Evolutionary conservation across 2,888 invertebrate species (phyloP).

Genomic region (Tryphoninae sp.): DNA sequence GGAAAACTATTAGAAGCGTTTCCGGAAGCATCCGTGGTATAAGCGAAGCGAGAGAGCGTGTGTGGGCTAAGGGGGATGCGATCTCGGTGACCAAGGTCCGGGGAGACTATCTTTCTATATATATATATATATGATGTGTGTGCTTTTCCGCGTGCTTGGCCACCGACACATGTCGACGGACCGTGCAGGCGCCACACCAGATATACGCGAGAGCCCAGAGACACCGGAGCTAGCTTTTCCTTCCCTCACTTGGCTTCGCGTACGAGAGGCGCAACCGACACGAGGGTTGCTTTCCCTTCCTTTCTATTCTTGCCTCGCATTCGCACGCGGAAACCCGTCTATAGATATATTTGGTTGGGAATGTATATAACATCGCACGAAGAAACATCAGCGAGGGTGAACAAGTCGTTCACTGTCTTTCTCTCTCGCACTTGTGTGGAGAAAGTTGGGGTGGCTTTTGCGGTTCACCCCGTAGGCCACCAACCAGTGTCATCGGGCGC

Average conservation of each 20-base stretch:
- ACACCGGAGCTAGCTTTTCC: slow-evolving; percentile 64
- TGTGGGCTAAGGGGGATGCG: slow-evolving; percentile 36
- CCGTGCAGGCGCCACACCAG: slow-evolving; percentile 60
- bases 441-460: slow-evolving; percentile 60
- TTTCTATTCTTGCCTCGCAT: slow-evolving; percentile 67
- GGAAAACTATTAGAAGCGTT: slow-evolving; percentile 66
- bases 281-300: slow-evolving; percentile 61
- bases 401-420: slow-evolving; percentile 1
- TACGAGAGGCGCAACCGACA: slow-evolving; percentile 47
- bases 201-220: slow-evolving; percentile 33
- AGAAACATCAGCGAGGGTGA: slow-evolving; percentile 54
- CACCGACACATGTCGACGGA: slow-evolving; percentile 77
- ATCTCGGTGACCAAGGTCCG: slow-evolving; percentile 62
- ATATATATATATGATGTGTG: slow-evolving; percentile 63
- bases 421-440: slow-evolving; percentile 2
- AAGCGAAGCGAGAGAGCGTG: slow-evolving; percentile 12
- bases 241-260: slow-evolving; percentile 49
- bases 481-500: slow-evolving; percentile 75
- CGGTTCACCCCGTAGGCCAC: slow-evolving; percentile 68
- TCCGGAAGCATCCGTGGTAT: slow-evolving; percentile 58
- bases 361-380: slow-evolving; percentile 39
- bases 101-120: slow-evolving; percentile 25
- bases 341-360: slow-evolving; percentile 29
- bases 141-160: slow-evolving; percentile 80
- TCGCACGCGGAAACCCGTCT: slow-evolving; percentile 12